phyloP scores from a whole-genome alignment of 2,888 invertebrate species.

The Lasioglossum calceatum region DNA sequence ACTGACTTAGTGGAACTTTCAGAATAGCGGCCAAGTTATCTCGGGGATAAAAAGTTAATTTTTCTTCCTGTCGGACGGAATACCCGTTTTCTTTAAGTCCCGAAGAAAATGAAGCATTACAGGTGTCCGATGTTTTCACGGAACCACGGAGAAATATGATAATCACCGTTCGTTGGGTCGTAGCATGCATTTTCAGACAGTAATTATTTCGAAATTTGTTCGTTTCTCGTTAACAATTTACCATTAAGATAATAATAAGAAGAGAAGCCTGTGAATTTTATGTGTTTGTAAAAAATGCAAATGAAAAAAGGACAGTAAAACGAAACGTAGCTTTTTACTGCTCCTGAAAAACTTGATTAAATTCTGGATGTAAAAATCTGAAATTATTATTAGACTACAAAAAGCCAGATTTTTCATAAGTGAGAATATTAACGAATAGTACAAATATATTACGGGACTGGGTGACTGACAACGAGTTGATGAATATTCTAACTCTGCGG shows the following conservation, averaged over 20 bases:
- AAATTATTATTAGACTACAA: not conserved
- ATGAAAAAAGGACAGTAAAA: not conserved
- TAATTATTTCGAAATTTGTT: not conserved
- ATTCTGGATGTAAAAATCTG: not conserved
- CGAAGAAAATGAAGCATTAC: not conserved
- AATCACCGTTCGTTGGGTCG: slow-evolving; percentile 12
- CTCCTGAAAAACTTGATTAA: not conserved
- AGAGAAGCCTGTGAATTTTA: not conserved
- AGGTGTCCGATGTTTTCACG: not conserved
- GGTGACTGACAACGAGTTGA: not conserved
- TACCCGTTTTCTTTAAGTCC: slow-evolving; percentile 2
- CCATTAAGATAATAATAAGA: not conserved
- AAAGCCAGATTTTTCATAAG: not conserved
- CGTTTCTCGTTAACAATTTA: not conserved
- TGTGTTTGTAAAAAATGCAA: not conserved
- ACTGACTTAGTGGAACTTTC: slow-evolving; percentile 32
- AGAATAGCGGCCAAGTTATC: slow-evolving; percentile 27
- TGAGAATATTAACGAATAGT: not conserved
- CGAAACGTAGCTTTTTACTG: not conserved
- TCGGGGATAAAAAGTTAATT: slow-evolving; percentile 33
- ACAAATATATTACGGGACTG: not conserved
- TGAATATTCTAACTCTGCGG: not conserved
- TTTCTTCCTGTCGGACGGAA: slow-evolving; percentile 28
- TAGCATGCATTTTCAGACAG: not conserved
- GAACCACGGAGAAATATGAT: slow-evolving; percentile 22